These are phyloP conservation scores for Epistrophella euchroma DNA, from an alignment of 2,888 invertebrate genomes.

Conservation along the genomic window DNA sequence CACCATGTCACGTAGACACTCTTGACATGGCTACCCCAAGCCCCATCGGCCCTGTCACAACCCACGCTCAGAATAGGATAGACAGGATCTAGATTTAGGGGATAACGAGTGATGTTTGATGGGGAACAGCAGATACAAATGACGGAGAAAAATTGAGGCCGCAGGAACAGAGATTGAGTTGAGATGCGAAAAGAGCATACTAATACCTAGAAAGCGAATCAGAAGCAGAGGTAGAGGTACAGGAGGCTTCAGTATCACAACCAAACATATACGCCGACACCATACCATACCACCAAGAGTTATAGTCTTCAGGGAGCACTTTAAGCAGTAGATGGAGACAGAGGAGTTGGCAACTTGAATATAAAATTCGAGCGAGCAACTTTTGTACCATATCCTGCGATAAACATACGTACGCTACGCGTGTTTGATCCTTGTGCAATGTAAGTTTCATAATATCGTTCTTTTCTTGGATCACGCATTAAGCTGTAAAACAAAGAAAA, in stretches of 20 bases:
- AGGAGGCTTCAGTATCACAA: background rate
- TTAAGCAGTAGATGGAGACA: background rate
- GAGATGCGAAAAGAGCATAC: conserved; percentile 69
- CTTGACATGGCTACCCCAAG: conserved; percentile 63
- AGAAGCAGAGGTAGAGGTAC: background rate
- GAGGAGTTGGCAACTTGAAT: conserved; percentile 13
- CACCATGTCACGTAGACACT: conserved; percentile 75
- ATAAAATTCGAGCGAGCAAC: conserved; percentile 49
- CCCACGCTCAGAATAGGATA: conserved; percentile 52
- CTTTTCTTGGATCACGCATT: conserved; percentile 21
- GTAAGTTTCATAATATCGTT: conserved; percentile 21
- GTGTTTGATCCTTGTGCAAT: conserved; percentile 31
- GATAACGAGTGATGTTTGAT: conserved; percentile 67
- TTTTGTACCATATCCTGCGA: conserved; percentile 36
- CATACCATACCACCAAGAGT: background rate
- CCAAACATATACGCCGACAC: background rate
- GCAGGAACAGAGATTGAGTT: conserved; percentile 62
- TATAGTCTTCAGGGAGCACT: conserved; percentile 28
- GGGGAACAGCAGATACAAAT: conserved; percentile 54
- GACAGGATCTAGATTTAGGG: conserved; percentile 69
- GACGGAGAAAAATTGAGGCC: conserved; percentile 61
- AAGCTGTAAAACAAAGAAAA: conserved; percentile 15
- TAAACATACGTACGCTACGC: conserved; percentile 34
- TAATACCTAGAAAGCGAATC: conserved; percentile 36
- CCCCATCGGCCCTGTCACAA: conserved; percentile 45